Percentiles rank a stretch among this genome's conserved stretches.
phyloP scores from a whole-genome alignment of 1,140 invertebrate species.

The Venturia canescens region DNA sequence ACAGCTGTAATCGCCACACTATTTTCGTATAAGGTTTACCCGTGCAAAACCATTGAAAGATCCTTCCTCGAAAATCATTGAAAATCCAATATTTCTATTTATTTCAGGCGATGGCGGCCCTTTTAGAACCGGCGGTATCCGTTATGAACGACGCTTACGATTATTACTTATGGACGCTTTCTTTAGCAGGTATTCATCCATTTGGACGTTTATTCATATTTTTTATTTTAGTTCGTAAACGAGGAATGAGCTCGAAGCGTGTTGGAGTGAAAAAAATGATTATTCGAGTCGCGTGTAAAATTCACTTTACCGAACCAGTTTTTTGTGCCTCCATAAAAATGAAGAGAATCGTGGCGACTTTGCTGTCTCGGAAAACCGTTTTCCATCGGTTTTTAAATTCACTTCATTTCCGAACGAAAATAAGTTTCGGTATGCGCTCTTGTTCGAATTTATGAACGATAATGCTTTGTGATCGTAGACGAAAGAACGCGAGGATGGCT shows the following conservation, averaged over 20 bases:
- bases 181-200: constrained; percentile 79
- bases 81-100: constrained; percentile 38
- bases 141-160: constrained; percentile 81
- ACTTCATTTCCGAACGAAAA: no score
- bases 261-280: no score
- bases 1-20: background rate
- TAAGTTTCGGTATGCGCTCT: no score
- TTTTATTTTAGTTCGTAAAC: no score
- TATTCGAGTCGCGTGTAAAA: no score
- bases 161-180: constrained; percentile 85
- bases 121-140: constrained; percentile 81
- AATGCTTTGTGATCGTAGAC: constrained; percentile 78
- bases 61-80: background rate
- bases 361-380: no score
- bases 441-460: no score
- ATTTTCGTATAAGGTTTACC: background rate
- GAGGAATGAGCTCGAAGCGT: no score
- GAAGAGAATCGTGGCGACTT: no score
- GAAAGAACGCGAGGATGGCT: constrained; percentile 91
- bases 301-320: no score
- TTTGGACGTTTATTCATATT: background rate
- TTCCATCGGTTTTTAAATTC: no score
- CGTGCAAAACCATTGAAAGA: no score
- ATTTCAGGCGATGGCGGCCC: constrained; percentile 74
- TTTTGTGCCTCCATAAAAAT: background rate